phyloP scores from a whole-genome alignment of 2,797 vertebrate species.

The Scolopax rusticola region DNA sequence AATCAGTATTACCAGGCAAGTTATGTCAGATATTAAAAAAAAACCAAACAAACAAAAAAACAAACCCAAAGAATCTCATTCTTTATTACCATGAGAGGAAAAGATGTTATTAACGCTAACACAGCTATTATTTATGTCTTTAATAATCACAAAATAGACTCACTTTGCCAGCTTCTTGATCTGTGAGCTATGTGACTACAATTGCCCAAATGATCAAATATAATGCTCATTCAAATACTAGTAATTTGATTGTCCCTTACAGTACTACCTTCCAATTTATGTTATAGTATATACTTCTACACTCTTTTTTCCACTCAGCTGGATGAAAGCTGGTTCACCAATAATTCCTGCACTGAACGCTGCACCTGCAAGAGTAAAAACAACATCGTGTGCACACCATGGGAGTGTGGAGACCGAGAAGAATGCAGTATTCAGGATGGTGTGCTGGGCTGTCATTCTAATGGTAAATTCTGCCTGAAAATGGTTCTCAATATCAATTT shows the following conservation, averaged over 20 bases:
- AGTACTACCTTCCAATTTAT: background rate
- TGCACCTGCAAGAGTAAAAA: constrained; percentile 81
- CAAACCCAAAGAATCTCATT: background rate
- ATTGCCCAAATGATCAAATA: background rate
- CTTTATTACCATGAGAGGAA: background rate
- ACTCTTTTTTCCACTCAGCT: constrained; percentile 66
- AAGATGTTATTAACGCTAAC: background rate
- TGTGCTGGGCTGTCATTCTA: constrained; percentile 86
- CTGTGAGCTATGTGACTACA: background rate
- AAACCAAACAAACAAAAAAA: background rate
- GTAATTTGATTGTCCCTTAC: background rate
- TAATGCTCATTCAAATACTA: background rate
- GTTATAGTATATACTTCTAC: background rate
- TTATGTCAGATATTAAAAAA: background rate
- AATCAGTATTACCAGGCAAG: constrained; percentile 84
- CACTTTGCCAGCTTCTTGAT: background rate
- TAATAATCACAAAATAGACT: background rate
- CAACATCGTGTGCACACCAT: constrained; percentile 80
- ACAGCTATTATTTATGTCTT: background rate
- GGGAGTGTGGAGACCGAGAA: constrained; percentile 87
- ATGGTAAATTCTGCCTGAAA: constrained; percentile 74
- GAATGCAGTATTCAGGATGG: constrained; percentile 86
- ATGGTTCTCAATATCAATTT: background rate
- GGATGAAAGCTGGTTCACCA: constrained; percentile 87
- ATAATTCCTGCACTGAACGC: constrained; percentile 82